Evolutionary conservation across 2,888 invertebrate genomes (phyloP), one percentile per base, ranked within the genome.

Genomic region (Zygothrica quintamaculata): DNA sequence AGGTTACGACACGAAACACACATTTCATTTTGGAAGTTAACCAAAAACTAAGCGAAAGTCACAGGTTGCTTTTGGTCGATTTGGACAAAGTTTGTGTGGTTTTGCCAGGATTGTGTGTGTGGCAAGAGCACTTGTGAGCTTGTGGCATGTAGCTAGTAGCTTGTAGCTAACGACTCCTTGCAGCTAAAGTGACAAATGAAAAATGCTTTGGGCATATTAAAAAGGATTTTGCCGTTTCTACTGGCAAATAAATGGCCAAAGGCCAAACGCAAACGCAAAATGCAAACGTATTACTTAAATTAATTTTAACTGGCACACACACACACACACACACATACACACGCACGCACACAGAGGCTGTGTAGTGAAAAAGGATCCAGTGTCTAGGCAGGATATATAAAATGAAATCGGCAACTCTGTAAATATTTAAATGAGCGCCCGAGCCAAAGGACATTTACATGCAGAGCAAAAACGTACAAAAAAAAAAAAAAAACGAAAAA

Each of bases 141-240:
- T 3, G 18, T 22, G 18, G 18, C n/a, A n/a, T n/a, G n/a, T n/a
- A n/a, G n/a, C n/a, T 22, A 3, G 18, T 22, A 5, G 3, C 5
- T 22, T 25, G 43, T 22, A 59, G 67, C 55, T 60, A 50, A 53
- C 56, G 57, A 64, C 58, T 36, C 65, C 46, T 55, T 59, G 70
- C 53, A 65, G 50, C 52, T 59, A 64, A 22, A 79, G 64, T 85
- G 88, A 87, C 88, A 85, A 88, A 87, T 87, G 88, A 77, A 81
- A 88, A 88, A 87, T 87, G 84, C 71, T 79, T 75, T 66, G 62
- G 65, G 80, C 71, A 70, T 87, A 77, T 88, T 87, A 78, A 87
- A 85, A 88, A 73, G 88, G 86, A 84, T 80, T n/a, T 88, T 88
- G 57, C 59, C 58, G 47, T 29, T 6, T 65, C 58, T 58, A 55